Evolutionary conservation across 2,888 invertebrate genomes (phyloP).

Genomic region (Heliconius sara): DNA sequence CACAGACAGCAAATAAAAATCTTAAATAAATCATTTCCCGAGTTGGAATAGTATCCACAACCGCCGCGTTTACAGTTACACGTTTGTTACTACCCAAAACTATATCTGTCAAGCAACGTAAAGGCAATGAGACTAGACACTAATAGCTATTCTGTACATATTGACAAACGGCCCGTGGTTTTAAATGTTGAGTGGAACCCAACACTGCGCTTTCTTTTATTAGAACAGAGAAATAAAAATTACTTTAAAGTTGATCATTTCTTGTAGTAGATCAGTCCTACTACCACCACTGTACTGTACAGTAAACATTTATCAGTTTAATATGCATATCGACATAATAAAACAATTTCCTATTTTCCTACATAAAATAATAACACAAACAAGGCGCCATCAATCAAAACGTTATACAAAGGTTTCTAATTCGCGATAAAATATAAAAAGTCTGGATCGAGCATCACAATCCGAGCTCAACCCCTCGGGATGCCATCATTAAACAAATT

Average conservation of each 20-base stretch:
- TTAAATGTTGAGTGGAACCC: neutral
- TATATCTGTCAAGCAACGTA: too few relatives aligned
- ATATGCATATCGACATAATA: too few relatives aligned
- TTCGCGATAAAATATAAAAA: conserved; percentile 46
- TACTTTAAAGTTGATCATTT: neutral
- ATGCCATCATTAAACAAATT: conserved; percentile 53
- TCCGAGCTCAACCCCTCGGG: conserved; percentile 43
- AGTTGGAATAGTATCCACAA: too few relatives aligned
- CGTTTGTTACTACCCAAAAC: too few relatives aligned
- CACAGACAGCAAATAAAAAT: too few relatives aligned
- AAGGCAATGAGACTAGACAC: too few relatives aligned
- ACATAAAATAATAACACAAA: conserved; percentile 15
- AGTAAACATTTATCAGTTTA: neutral
- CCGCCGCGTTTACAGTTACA: too few relatives aligned
- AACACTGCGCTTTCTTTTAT: neutral
- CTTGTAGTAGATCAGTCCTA: neutral
- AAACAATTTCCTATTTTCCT: neutral
- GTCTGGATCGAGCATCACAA: conserved; percentile 37
- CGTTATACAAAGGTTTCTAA: conserved; percentile 40
- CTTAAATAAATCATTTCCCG: too few relatives aligned
- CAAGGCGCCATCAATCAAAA: conserved; percentile 33
- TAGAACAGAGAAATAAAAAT: neutral
- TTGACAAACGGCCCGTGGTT: too few relatives aligned
- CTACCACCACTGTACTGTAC: too few relatives aligned
- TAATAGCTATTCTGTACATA: too few relatives aligned